Evolutionary conservation across 2,888 invertebrate genomes (phyloP).

Genomic region (Drosophila cracens): DNA sequence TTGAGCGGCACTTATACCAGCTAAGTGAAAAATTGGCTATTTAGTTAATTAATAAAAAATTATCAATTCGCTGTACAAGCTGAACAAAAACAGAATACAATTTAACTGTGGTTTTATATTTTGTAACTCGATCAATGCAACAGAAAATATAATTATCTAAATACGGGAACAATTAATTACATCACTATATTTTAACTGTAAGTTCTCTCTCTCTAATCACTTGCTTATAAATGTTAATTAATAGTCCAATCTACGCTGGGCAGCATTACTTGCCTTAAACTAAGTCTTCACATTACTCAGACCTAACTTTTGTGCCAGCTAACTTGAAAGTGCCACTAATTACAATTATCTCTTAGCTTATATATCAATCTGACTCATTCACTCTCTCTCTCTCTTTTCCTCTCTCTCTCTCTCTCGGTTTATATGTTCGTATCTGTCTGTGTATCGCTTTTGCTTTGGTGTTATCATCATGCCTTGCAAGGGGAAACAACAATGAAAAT

Average conservation of each 20-base stretch:
- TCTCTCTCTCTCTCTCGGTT: neutral
- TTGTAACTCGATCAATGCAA: neutral
- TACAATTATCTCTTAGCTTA: slow-evolving; percentile 54
- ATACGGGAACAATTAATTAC: neutral
- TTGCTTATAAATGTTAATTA: slow-evolving; percentile 26
- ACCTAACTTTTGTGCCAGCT: slow-evolving; percentile 16
- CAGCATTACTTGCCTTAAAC: slow-evolving; percentile 1
- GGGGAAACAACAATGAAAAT: slow-evolving; percentile 59
- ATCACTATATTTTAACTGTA: neutral
- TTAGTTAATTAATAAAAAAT: neutral
- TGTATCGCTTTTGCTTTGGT: slow-evolving; percentile 7
- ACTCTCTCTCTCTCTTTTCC: neutral
- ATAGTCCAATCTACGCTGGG: slow-evolving; percentile 23
- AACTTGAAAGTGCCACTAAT: slow-evolving; percentile 48
- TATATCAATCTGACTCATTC: slow-evolving; percentile 2
- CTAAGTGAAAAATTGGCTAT: neutral
- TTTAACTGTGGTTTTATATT: neutral
- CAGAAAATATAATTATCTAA: neutral
- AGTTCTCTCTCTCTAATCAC: neutral
- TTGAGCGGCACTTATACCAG: neutral
- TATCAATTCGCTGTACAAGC: neutral
- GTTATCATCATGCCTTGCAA: slow-evolving; percentile 45
- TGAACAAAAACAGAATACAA: neutral
- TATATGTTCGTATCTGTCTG: slow-evolving; percentile 1
- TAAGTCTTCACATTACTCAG: slow-evolving; percentile 3